phyloP scores from a whole-genome alignment of 2,888 invertebrate genomes.

The Pollenia griseotomentosa region DNA sequence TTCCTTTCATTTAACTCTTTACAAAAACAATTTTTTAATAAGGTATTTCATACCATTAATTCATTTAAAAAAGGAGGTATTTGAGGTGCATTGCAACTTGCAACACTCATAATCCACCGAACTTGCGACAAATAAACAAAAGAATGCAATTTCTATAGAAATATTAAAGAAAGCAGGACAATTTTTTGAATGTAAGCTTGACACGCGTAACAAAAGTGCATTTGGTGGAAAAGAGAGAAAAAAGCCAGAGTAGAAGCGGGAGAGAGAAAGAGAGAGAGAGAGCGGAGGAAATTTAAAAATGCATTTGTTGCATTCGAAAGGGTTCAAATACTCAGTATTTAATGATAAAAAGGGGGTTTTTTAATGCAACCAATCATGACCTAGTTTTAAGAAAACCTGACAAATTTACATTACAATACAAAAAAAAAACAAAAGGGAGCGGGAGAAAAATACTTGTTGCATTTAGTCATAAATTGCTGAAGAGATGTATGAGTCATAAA shows the following conservation, averaged over 20 bases:
- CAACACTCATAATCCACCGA: constrained; percentile 18
- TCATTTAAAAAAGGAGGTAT: constrained; percentile 8
- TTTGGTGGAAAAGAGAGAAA: background rate
- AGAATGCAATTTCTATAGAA: constrained; percentile 51
- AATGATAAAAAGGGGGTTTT: constrained; percentile 32
- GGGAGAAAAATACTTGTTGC: constrained; percentile 37
- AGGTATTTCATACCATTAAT: constrained; percentile 7
- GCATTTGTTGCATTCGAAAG: constrained; percentile 33
- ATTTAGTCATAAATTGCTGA: background rate
- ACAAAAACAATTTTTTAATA: background rate
- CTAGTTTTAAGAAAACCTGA: constrained; percentile 40
- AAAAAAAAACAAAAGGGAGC: background rate
- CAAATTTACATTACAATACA: constrained; percentile 2
- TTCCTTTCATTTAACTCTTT: background rate
- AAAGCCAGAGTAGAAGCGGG: background rate
- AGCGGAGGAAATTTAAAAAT: background rate
- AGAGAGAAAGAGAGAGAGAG: background rate
- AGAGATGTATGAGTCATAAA: constrained; percentile 44
- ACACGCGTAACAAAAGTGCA: constrained; percentile 65
- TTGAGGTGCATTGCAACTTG: constrained; percentile 22
- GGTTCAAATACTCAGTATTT: background rate
- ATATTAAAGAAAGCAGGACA: background rate
- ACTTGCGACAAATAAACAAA: constrained; percentile 45
- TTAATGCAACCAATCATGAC: constrained; percentile 67
- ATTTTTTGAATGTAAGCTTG: constrained; percentile 35